Conservation (phyloP, 2,113 vertebrate species). For the Sclerurus mexicanus region DNA sequence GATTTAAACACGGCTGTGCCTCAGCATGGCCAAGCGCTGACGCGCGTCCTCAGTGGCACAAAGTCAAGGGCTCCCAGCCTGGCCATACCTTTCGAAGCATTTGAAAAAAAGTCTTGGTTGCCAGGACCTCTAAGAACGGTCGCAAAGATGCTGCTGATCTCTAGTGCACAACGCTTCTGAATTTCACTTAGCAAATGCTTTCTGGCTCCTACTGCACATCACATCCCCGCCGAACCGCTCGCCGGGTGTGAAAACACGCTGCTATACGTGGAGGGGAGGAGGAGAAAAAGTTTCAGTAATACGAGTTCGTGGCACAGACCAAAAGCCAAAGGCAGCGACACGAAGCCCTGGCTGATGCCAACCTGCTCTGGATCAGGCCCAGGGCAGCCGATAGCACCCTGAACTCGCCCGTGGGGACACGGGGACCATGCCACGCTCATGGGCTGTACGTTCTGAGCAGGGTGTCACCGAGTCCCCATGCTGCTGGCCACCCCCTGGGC, state of each 20-base stretch:
- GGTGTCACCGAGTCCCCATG: fast-evolving
- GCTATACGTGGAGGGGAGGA: background rate
- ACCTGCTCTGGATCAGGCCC: background rate
- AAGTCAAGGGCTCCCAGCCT: background rate
- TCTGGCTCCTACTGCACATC: background rate
- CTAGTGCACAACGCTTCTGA: background rate
- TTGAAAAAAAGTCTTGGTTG: background rate
- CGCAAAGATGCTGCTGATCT: background rate
- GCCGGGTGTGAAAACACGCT: background rate
- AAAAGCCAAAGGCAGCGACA: background rate
- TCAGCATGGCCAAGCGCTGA: background rate
- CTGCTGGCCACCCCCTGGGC: background rate
- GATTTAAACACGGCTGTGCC: background rate
- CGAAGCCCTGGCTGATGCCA: background rate
- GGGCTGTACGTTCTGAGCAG: background rate
- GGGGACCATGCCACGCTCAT: fast-evolving
- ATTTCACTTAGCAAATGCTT: background rate
- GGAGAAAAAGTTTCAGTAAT: background rate
- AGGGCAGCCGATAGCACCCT: background rate
- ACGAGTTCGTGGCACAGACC: background rate
- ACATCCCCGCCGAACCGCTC: background rate
- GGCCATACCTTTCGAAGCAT: background rate
- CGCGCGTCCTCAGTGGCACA: background rate
- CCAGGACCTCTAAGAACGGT: slow-evolving; percentile 11
- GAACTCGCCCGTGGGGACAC: background rate